Evolutionary conservation across 2,113 vertebrate genomes (phyloP).

Genomic region (Pteropus alecto): DNA sequence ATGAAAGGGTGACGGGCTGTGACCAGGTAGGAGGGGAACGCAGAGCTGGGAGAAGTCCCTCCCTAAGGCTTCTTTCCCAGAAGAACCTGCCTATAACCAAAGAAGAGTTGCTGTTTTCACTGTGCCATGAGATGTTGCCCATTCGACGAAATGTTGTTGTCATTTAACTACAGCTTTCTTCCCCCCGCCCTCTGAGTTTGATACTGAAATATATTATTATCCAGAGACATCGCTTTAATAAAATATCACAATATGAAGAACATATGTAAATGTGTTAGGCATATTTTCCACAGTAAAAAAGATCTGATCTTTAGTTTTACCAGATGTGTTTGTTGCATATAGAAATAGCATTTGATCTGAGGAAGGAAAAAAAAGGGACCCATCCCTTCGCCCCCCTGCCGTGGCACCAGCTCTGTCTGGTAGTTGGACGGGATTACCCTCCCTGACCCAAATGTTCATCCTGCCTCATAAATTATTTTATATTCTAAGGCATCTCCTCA

Average conservation of each 20-base stretch:
- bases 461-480: slow-evolving; percentile 52
- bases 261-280: neutral
- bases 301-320: slow-evolving; percentile 18
- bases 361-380: neutral
- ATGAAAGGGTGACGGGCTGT: neutral
- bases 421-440: slow-evolving; percentile 29
- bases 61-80: neutral
- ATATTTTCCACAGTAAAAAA: slow-evolving; percentile 31
- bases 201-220: neutral
- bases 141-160: slow-evolving; percentile 9
- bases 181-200: neutral
- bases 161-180: neutral
- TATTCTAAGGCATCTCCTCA: slow-evolving; percentile 51
- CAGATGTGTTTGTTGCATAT: slow-evolving; percentile 34
- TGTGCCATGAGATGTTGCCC: neutral
- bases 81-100: neutral
- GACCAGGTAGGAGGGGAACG: neutral
- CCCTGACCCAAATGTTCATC: slow-evolving; percentile 55
- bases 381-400: slow-evolving; percentile 28
- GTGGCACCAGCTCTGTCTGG: slow-evolving; percentile 50
- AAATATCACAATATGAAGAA: neutral
- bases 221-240: slow-evolving; percentile 7
- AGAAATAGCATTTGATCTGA: slow-evolving; percentile 50
- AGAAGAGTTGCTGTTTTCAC: neutral
- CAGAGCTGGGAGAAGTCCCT: neutral